Evolutionary conservation across 2,797 vertebrate species (phyloP).

Genomic region (Myotis findleyi): DNA sequence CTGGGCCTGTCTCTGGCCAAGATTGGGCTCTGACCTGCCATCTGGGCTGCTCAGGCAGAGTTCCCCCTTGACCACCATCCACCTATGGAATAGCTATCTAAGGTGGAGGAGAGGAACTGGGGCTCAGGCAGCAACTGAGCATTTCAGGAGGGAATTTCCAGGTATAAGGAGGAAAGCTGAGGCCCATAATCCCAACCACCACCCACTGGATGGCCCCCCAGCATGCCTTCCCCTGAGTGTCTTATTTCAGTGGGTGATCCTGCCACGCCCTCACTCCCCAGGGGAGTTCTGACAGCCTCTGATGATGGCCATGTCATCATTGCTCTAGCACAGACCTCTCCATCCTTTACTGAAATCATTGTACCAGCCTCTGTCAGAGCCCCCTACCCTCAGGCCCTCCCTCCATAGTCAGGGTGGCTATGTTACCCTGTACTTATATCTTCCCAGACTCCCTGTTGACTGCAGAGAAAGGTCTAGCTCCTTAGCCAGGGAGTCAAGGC

Average conservation of each 20-base stretch:
- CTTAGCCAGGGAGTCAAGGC: background rate
- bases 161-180: background rate
- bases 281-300: background rate
- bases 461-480: background rate
- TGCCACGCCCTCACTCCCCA: background rate
- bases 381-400: background rate
- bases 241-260: background rate
- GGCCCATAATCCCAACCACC: background rate
- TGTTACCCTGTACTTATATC: background rate
- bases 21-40: background rate
- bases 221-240: rapidly evolving
- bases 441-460: background rate
- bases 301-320: rapidly evolving
- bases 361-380: background rate
- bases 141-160: background rate
- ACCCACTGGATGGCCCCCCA: background rate
- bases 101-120: background rate
- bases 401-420: background rate
- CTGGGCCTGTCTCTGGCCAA: background rate
- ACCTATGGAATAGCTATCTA: background rate
- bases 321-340: background rate
- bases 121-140: background rate
- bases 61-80: background rate
- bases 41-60: background rate
- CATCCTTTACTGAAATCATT: background rate